phyloP scores from a whole-genome alignment of 2,797 vertebrate genomes.

The Mus spretus region DNA sequence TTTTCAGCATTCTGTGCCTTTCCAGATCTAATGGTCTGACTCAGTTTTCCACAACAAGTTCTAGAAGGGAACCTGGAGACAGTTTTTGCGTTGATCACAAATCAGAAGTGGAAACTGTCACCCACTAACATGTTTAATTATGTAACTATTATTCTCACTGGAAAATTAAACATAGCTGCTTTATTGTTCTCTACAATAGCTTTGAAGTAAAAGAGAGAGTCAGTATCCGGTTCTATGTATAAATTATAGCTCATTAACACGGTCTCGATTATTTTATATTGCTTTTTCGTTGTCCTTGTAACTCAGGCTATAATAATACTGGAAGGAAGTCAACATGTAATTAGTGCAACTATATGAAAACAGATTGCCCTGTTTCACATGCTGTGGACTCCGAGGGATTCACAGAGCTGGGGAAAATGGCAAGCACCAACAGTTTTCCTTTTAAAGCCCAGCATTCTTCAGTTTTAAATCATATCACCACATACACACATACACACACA shows the following conservation, averaged over 20 bases:
- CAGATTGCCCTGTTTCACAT: conserved; percentile 70
- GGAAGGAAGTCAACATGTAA: conserved; percentile 70
- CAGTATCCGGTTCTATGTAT: neutral
- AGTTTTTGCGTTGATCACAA: conserved; percentile 57
- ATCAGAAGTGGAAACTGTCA: conserved; percentile 42
- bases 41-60: neutral
- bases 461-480: conserved; percentile 52
- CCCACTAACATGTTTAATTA: conserved; percentile 63
- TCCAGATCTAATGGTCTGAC: neutral
- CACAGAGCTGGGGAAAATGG: conserved; percentile 43
- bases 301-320: conserved; percentile 58
- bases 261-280: conserved; percentile 50
- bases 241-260: conserved; percentile 38
- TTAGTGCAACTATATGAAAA: conserved; percentile 76
- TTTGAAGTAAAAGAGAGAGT: conserved; percentile 46
- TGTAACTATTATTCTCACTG: conserved; percentile 44
- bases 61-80: conserved; percentile 30
- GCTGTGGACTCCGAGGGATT: conserved; percentile 60
- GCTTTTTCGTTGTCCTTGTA: conserved; percentile 19
- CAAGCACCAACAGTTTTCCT: neutral
- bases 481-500: neutral
- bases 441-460: conserved; percentile 47
- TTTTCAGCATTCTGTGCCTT: neutral
- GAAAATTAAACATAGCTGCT: conserved; percentile 58
- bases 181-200: conserved; percentile 36